Evolutionary conservation across 2,888 invertebrate species (phyloP).

Genomic region (Platypus cylindrus): DNA sequence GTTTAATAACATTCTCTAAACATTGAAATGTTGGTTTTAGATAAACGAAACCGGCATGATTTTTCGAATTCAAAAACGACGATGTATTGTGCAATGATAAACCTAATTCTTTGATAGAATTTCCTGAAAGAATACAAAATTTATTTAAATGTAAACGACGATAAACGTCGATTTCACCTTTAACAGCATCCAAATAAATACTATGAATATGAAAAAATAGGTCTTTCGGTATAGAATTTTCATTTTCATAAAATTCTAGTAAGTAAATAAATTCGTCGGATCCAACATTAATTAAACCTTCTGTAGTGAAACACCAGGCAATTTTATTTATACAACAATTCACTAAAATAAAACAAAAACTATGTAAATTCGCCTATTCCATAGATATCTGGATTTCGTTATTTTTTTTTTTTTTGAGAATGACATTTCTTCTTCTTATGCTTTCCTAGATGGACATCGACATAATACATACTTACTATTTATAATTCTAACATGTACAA

Average conservation of each 20-base stretch:
- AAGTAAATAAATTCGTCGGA: slow-evolving; percentile 72
- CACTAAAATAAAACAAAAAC: slow-evolving; percentile 25
- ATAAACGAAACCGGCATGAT: slow-evolving; percentile 73
- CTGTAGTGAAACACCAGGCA: slow-evolving; percentile 66
- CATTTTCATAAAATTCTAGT: slow-evolving; percentile 52
- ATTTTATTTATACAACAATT: slow-evolving; percentile 43
- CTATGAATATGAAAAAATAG: slow-evolving; percentile 61
- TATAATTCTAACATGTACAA: slow-evolving; percentile 59
- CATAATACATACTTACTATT: slow-evolving; percentile 49
- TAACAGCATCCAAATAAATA: slow-evolving; percentile 55
- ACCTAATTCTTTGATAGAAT: slow-evolving; percentile 56
- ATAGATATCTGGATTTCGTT: too few species aligned
- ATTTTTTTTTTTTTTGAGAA: too few species aligned
- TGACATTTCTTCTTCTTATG: too few species aligned
- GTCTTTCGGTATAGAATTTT: slow-evolving; percentile 53
- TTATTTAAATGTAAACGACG: background rate
- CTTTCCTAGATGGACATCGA: background rate
- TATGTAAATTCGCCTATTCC: background rate
- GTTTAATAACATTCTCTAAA: slow-evolving; percentile 58
- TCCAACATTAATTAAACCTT: slow-evolving; percentile 65
- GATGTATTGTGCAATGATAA: slow-evolving; percentile 49
- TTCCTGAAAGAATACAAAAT: slow-evolving; percentile 38
- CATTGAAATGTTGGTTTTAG: slow-evolving; percentile 72
- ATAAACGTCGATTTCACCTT: slow-evolving; percentile 32
- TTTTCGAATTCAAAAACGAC: slow-evolving; percentile 53